Percentiles rank a stretch among this genome's conserved stretches.
Evolutionary conservation across 2,113 vertebrate genomes (phyloP).

Genomic region (Rhinoderma darwinii): DNA sequence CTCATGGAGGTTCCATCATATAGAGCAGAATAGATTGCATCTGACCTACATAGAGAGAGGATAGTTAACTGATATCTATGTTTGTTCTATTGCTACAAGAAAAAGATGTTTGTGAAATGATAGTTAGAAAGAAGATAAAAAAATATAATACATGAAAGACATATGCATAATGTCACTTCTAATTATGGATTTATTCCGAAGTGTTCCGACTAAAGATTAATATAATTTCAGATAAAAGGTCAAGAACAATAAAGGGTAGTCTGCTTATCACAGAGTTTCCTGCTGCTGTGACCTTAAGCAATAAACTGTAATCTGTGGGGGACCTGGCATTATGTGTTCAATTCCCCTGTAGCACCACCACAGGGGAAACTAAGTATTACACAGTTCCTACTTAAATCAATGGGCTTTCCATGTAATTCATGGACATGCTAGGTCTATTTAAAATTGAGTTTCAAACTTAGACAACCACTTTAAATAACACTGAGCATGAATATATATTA

Average conservation of each 20-base stretch:
- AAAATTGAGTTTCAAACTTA: too few relatives aligned
- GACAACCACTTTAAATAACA: too few relatives aligned
- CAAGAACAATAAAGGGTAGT: not conserved
- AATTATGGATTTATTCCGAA: not conserved
- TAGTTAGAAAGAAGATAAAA: not conserved
- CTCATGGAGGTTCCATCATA: constrained; percentile 93
- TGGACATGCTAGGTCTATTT: too few relatives aligned
- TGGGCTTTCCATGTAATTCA: too few relatives aligned
- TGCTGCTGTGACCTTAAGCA: not conserved
- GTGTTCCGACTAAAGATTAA: not conserved
- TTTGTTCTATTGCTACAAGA: not conserved
- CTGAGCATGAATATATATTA: too few relatives aligned
- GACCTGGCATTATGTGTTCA: not conserved
- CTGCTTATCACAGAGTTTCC: not conserved
- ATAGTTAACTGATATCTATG: not conserved
- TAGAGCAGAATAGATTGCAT: constrained; percentile 96
- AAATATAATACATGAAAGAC: not conserved
- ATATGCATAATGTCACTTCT: not conserved
- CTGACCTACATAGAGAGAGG: constrained; percentile 80
- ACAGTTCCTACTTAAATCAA: too few relatives aligned
- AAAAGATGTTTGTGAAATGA: not conserved
- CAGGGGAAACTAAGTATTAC: not conserved
- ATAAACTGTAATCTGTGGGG: too few relatives aligned
- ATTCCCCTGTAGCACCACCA: not conserved
- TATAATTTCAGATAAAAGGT: not conserved